phyloP scores from a whole-genome alignment of 2,797 vertebrate genomes.

The Falco concolor region DNA sequence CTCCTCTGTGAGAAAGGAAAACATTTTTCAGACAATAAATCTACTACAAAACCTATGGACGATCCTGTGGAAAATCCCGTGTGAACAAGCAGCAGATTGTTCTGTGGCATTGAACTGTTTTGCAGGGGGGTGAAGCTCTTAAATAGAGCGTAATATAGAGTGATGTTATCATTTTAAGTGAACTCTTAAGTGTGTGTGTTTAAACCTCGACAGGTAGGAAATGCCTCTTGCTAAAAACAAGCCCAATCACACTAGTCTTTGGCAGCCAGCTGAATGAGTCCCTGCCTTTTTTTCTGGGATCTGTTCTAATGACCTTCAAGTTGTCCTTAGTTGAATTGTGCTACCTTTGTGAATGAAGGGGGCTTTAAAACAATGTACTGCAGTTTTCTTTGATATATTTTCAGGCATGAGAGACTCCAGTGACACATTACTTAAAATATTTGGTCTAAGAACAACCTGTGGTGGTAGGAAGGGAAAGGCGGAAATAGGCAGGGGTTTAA shows the following conservation, averaged over 20 bases:
- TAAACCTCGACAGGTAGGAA: neutral
- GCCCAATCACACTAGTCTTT: neutral
- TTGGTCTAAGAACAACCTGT: neutral
- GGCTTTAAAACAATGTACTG: neutral
- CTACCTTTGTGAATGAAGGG: neutral
- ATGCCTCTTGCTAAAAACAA: neutral
- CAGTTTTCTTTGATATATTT: neutral
- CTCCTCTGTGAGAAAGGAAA: neutral
- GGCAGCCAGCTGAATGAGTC: neutral
- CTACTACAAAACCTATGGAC: neutral
- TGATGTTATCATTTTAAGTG: neutral
- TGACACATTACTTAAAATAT: neutral
- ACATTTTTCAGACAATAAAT: neutral
- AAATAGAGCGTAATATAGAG: neutral
- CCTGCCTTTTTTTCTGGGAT: neutral
- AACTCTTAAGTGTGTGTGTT: neutral
- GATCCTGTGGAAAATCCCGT: neutral
- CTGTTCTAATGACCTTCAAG: neutral
- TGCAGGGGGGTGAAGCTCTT: neutral
- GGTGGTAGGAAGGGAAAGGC: neutral
- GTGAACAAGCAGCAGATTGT: neutral
- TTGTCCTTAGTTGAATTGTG: neutral
- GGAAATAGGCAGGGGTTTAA: neutral
- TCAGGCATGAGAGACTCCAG: neutral
- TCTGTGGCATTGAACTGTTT: neutral